phyloP scores from a whole-genome alignment of 2,888 invertebrate genomes.

The Iphiclides podalirius region DNA sequence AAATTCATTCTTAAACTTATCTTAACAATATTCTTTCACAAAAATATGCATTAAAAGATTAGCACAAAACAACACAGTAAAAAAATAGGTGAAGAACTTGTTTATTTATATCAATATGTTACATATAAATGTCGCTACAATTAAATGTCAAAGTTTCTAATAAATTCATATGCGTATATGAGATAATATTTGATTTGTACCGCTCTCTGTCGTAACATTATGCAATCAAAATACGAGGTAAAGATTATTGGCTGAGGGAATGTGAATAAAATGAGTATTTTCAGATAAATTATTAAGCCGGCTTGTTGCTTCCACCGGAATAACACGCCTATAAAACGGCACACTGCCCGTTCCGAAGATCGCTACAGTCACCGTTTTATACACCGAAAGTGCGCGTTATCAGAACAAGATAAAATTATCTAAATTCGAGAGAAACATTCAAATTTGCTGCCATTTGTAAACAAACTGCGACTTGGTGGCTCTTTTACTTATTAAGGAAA shows the following conservation, averaged over 20 bases:
- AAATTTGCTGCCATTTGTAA: constrained; percentile 22
- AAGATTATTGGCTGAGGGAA: background rate
- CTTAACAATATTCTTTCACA: too few relatives aligned
- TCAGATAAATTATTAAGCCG: constrained; percentile 1
- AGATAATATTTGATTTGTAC: background rate
- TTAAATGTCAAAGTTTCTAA: too few relatives aligned
- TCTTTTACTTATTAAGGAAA: constrained; percentile 16
- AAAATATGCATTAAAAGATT: too few relatives aligned
- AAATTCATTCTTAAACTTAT: too few relatives aligned
- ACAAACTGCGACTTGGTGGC: constrained; percentile 21
- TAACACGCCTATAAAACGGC: constrained; percentile 12
- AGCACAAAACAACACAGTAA: too few relatives aligned
- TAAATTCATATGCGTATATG: too few relatives aligned
- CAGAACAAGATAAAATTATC: constrained; percentile 24
- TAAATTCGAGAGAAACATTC: constrained; percentile 21
- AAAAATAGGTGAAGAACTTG: too few relatives aligned
- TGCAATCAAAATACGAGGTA: background rate
- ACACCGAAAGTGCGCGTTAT: constrained; percentile 20
- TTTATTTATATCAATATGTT: too few relatives aligned
- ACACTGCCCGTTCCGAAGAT: constrained; percentile 12
- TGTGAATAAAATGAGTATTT: background rate
- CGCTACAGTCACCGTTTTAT: constrained; percentile 14
- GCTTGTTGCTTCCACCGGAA: constrained; percentile 6
- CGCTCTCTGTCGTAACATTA: background rate
- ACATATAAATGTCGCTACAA: too few relatives aligned